Evolutionary conservation across 2,888 invertebrate species (phyloP), one percentile per base, ranked within the genome.

Genomic region (Hirtodrosophila histrioides): DNA sequence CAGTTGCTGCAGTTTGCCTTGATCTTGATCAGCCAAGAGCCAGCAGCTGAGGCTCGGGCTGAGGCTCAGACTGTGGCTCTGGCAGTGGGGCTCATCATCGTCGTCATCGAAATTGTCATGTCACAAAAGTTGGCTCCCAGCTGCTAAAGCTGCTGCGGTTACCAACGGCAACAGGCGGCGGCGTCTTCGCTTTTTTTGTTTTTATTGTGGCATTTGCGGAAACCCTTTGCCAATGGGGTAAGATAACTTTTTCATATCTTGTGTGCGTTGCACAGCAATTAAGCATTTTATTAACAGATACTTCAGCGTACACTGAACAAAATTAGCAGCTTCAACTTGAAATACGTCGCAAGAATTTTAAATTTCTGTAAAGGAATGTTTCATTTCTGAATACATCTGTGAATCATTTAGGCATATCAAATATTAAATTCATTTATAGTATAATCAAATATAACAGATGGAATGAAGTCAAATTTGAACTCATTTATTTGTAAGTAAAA

Each of bases 21-120:
- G 75, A 75, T 75, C 75, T 75, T 75, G 75, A 75, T 76, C 75
- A 65, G 80, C 56, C 51, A 37, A 61, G 58, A 40, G 49, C 48
- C 53, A 46, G 27, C 60, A 37, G 12, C 40, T n/a, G 9, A 39
- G 31, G 11, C 61, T 27, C 43, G 43, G 39, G 35, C 49, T 8
- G 31, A 7, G 7, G 9, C 31, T 5, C 6, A 31, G 33, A 36
- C 44, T 36, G 2, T 17, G 17, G 40, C 44, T 36, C 1, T 17
- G 17, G 17, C 17, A 17, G 17, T 17, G 46, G 49, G 40, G 79
- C 79, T 84, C 80, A 80, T 86, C 81, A 83, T 86, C 84, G 62
- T 82, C 82, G 74, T 84, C 83, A 76, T 81, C 78, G 77, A 79
- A 87, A 86, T 88, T 87, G 83, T 87, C 87, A 87, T 84, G 87